Evolutionary conservation across 1,140 invertebrate species (phyloP), one percentile per base, ranked within the genome.

Genomic region (Neomicropteryx cornuta): DNA sequence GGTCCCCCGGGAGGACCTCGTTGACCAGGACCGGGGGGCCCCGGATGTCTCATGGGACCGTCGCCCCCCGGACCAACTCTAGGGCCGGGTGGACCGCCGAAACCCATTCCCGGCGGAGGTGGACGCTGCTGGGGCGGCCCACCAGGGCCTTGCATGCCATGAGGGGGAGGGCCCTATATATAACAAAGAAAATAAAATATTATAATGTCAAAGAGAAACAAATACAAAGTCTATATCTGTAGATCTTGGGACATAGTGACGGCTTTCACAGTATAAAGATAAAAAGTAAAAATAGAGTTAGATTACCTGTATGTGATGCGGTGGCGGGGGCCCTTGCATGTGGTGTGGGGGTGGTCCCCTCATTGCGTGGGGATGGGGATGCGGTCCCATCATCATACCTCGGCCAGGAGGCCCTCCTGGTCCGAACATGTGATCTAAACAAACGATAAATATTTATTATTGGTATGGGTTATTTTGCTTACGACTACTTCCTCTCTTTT

Each of bases 121-220:
- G 70, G 70, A 23, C 64, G 61, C 43, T 72, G 70, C 42, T 69
- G 65, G 5, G 58, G 60, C 4, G 60, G 62, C 1, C 55, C 58
- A 3, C 61, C 62, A 29, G 62, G 62, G 23, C 60, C 59, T 19
- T 51, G 55, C 58, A 61, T 49, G 22, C 60, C 60, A 33, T 66
- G 65, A 14, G 62, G 62, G 13, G 61, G 62, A 0, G 62, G 63
- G 8, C 64, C 62, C 39, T 8, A n/a, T 27, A 27, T n/a, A 8
- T 27, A 27, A 27, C 8, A 27, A 27, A n/a, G 8, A 27, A 8
- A 27, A 27, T 8, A 27, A 27, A 8, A 27, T 27, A 27, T 27
- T 8, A 27, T 27, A 27, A 27, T 8, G n/a, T 8, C 6, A 27
- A 27, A 8, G 6, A n/a, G 24, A 8, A 27, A 27, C 8, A 8